Base-by-base conservation (phyloP, 2,888 invertebrate species). In the Scaptomyza parva region DNA sequence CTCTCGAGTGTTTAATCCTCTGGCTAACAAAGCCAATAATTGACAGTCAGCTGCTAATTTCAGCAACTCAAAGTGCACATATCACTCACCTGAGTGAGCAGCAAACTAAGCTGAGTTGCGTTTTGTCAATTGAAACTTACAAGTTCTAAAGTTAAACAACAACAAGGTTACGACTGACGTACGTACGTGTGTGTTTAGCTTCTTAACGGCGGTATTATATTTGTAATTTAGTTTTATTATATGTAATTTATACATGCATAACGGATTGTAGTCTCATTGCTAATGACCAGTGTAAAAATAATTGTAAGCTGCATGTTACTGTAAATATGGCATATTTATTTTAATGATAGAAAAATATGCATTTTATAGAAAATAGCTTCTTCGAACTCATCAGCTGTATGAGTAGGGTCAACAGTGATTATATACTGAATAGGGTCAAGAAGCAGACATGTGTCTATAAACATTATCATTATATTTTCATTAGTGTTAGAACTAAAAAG, bases 11-110 rank as follows among this genome's bases (percentile, higher is more conserved):
- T 28, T 39, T 50, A 57, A 53, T 59, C 64, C 64, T 48, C 41
- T 53, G 40, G 41, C 53, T 37, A 55, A 58, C 39, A 67, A 52
- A 57, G 37, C 45, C 22, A 37, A 44, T 66, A 83, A 77, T 70
- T 78, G 63, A 48, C 74, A 57, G 24, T 41, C 40, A 62, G 40
- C 57, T 70, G 61, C 41, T 65, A 68, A 77, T 77, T 74, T 55
- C 43, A 26, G n/a, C 17, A 28, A 53, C 41, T 76, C 78, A 82
- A 78, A 82, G 80, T 76, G 37, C 83, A 65, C 14, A 57, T 28
- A 24, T 54, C 76, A 39, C 33, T 62, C 50, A 58, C 20, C 48
- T 22, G 28, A 14, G 3, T 17, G 24, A 41, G 9, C 28, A 35
- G 8, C n/a, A 24, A 18, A 28, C 26, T n/a, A 7, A 26, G n/a